Evolutionary conservation across 2,797 vertebrate species (phyloP).

Genomic region (Clarias platycephalus): DNA sequence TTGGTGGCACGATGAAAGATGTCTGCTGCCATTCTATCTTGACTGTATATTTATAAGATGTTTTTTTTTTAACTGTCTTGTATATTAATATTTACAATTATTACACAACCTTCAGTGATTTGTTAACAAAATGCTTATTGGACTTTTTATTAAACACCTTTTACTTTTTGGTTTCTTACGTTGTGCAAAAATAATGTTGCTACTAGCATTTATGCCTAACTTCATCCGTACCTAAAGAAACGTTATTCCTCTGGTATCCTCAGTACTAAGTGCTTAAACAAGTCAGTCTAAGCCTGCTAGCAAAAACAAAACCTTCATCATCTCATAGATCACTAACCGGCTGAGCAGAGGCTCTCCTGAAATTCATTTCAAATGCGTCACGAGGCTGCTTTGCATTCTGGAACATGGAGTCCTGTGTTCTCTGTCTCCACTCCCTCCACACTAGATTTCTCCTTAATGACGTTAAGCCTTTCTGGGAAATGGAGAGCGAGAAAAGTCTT

Average conservation of each 20-base stretch:
- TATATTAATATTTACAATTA: neutral
- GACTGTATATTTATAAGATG: neutral
- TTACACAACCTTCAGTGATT: neutral
- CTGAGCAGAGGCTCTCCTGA: neutral
- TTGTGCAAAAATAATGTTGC: neutral
- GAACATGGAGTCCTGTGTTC: neutral
- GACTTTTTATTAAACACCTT: neutral
- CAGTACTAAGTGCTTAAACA: neutral
- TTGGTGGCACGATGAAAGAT: neutral
- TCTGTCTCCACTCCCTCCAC: neutral
- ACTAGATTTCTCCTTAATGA: neutral
- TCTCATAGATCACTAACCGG: neutral
- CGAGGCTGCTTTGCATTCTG: neutral
- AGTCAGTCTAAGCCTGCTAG: neutral
- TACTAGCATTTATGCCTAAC: neutral
- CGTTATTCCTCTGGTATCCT: neutral
- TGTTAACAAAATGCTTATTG: neutral
- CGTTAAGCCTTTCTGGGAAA: neutral
- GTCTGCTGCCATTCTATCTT: constrained; percentile 1
- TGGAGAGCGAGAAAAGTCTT: neutral
- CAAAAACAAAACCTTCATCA: neutral
- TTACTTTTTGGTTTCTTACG: neutral
- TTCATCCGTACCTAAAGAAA: neutral
- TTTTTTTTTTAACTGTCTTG: neutral
- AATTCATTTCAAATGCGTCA: neutral